Evolutionary conservation across 2,888 invertebrate genomes (phyloP).

Genomic region (Octonoba sinensis): DNA sequence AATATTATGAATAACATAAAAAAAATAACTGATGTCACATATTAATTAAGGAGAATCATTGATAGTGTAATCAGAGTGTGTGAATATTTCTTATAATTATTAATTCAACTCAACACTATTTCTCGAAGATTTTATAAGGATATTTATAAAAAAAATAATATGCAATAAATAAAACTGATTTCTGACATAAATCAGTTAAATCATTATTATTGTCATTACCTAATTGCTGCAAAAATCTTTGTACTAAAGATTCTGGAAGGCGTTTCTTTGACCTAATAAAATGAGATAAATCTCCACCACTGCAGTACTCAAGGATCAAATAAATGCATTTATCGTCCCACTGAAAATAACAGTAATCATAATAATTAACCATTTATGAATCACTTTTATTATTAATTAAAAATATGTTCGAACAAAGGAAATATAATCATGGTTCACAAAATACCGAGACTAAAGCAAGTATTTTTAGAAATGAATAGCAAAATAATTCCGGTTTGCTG

Average conservation of each 20-base stretch:
- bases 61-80: neutral
- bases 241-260: conserved; percentile 80
- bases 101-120: neutral
- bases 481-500: too few species aligned
- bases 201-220: conserved; percentile 67
- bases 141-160: neutral
- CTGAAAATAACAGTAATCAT: conserved; percentile 67
- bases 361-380: too few species aligned
- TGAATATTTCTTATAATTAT: neutral
- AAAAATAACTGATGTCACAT: too few species aligned
- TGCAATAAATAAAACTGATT: neutral
- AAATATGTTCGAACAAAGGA: too few species aligned
- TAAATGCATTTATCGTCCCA: conserved; percentile 81
- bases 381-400: too few species aligned
- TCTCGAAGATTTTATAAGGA: too few species aligned
- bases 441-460: too few species aligned
- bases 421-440: too few species aligned
- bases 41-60: neutral
- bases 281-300: conserved; percentile 84
- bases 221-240: conserved; percentile 85
- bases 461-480: too few species aligned
- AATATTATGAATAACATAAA: too few species aligned
- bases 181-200: too few species aligned
- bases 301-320: conserved; percentile 88
- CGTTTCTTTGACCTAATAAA: conserved; percentile 80